Evolutionary conservation across 2,797 vertebrate species (phyloP).

Genomic region (Lates japonicus): DNA sequence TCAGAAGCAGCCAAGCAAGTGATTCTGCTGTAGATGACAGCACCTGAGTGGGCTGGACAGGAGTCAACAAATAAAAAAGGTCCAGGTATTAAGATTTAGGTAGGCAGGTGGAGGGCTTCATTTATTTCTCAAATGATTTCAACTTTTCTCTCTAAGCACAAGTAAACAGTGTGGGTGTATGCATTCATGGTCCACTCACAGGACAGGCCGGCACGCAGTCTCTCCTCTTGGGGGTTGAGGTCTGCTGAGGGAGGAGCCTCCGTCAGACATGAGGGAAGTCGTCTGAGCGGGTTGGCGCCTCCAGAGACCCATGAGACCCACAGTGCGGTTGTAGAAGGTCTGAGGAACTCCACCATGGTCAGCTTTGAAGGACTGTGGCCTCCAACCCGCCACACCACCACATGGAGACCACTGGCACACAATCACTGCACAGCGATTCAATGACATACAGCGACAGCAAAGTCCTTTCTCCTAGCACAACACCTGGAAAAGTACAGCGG

Average conservation of each 20-base stretch:
- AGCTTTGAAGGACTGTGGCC: slow-evolving; percentile 75
- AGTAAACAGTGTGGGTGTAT: not conserved
- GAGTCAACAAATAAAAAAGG: no score
- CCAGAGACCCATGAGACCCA: slow-evolving; percentile 90
- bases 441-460: slow-evolving; percentile 81
- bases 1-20: no score
- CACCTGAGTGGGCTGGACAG: no score
- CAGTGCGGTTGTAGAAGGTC: slow-evolving; percentile 85
- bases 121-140: not conserved
- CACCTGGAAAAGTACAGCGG: slow-evolving; percentile 71
- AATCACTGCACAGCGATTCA: slow-evolving; percentile 75
- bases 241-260: slow-evolving; percentile 69
- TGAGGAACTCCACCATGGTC: slow-evolving; percentile 85
- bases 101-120: no score
- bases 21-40: no score
- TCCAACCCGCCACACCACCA: slow-evolving; percentile 76
- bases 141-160: not conserved
- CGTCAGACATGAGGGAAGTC: slow-evolving; percentile 88
- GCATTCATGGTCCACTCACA: slow-evolving; percentile 79
- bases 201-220: slow-evolving; percentile 81
- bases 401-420: slow-evolving; percentile 84
- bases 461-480: slow-evolving; percentile 70
- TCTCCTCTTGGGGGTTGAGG: slow-evolving; percentile 78
- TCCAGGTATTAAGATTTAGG: no score
- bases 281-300: slow-evolving; percentile 80